Evolutionary conservation across 2,113 vertebrate genomes (phyloP), one percentile per base, ranked within the genome.

Genomic region (Meles meles): DNA sequence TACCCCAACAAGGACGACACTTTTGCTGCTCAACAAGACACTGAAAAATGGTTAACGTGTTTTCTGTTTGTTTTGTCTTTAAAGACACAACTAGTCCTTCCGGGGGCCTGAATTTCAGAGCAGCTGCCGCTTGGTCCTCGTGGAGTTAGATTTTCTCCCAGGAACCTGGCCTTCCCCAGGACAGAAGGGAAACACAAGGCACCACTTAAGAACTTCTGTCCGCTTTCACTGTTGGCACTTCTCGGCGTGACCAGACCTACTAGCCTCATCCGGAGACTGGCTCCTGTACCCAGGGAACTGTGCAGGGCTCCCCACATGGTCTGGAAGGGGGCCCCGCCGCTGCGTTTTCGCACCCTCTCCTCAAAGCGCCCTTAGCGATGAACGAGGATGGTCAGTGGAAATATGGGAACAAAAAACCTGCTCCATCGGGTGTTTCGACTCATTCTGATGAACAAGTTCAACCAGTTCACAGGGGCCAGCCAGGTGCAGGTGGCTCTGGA

Each of bases 331-430:
- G 34, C 18, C 47, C 10, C 20, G 31, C 17, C 15, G 7, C 47
- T 27, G 8, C 11, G 29, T 79, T 42, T 29, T 1, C 12, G 31
- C 0, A 7, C 2, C 15, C 47, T 8, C 7, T 47, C 10, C 31
- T 61, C 57, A 34, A n/a, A 72, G 17, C 15, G 5, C 39, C 77
- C 37, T 71, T 21, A 15, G 14, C 9, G 12, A 67, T 21, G 7
- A 4, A 34, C 9, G 31, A 67, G 49, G 92, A 67, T 25, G 34
- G 44, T 34, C 65, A 39, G 76, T 27, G 31, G 49, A 86, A 65
- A 57, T 0, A 44, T 0, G 4, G 55, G 72, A n/a, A 31, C 1
- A 44, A 61, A 61, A 52, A 61, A 3, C 7, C 1, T 1, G 20
- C 31, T 49, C 15, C 13, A 1, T 8, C 9, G 23, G 65, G 67